Evolutionary conservation across 2,888 invertebrate species (phyloP).

Genomic region (Stenichneumon culpator): DNA sequence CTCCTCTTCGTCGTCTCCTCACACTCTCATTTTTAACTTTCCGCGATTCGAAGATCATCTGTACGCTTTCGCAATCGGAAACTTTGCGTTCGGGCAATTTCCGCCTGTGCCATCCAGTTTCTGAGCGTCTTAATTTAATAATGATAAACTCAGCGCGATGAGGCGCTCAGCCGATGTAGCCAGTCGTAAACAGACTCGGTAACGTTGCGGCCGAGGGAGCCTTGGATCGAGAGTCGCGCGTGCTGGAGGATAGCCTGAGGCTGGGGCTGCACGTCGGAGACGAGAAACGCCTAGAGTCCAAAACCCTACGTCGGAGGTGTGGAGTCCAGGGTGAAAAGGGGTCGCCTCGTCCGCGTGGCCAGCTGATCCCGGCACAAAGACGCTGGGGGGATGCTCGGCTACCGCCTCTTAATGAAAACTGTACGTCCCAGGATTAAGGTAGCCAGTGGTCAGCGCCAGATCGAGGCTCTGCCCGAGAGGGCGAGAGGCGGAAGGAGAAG

Average conservation of each 20-base stretch:
- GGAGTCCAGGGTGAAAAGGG: conserved; percentile 43
- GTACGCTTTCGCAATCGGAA: background rate
- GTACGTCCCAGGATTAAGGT: conserved; percentile 84
- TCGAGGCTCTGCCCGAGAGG: conserved; percentile 51
- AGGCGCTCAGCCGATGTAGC: conserved; percentile 13
- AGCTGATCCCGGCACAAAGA: conserved; percentile 83
- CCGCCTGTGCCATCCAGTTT: background rate
- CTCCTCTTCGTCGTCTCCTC: conserved; percentile 34
- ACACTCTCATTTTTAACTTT: background rate
- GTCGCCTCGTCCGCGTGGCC: conserved; percentile 65
- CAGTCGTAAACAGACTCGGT: conserved; percentile 61
- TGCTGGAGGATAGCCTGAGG: conserved; percentile 25
- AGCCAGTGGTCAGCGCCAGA: conserved; percentile 80
- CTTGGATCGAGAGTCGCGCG: conserved; percentile 44
- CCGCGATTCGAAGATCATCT: background rate
- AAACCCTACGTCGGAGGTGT: conserved; percentile 44
- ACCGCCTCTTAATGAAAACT: conserved; percentile 83
- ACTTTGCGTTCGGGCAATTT: background rate
- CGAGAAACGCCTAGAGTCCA: conserved; percentile 39
- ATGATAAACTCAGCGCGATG: conserved; percentile 1
- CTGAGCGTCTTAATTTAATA: background rate
- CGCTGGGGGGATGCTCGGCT: conserved; percentile 74
- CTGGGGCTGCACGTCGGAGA: background rate
- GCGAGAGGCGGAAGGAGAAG: conserved; percentile 11
- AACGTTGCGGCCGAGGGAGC: conserved; percentile 42